Percentiles rank a stretch among this genome's conserved stretches.
Evolutionary conservation across 2,888 invertebrate species (phyloP).

Genomic region (Pseudococcus jackbeardsleyi): DNA sequence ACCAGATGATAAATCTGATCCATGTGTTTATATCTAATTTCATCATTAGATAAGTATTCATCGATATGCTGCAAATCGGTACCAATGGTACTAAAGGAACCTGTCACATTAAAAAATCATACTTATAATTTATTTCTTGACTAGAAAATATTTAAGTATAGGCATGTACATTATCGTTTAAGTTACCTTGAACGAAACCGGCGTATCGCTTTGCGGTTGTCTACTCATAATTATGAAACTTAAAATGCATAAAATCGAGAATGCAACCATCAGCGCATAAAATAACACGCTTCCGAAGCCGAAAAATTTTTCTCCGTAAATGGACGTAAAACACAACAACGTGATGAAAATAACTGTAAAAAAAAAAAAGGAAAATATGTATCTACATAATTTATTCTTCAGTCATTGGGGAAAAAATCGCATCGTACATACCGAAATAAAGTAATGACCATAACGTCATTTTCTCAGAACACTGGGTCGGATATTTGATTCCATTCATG

Average conservation of each 20-base stretch:
- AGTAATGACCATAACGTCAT: background rate
- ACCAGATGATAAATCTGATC: conserved; percentile 86
- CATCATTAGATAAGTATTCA: conserved; percentile 88
- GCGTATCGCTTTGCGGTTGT: conserved; percentile 34
- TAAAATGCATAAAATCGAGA: conserved; percentile 2
- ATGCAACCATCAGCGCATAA: background rate
- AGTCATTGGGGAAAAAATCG: background rate
- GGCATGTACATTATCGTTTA: background rate
- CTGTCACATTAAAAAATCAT: conserved; percentile 39
- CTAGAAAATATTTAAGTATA: background rate
- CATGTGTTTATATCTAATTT: conserved; percentile 84
- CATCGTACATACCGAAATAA: background rate
- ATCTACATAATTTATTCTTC: background rate
- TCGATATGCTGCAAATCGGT: conserved; percentile 84
- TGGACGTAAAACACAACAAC: conserved; percentile 33
- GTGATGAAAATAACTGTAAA: conserved; percentile 1
- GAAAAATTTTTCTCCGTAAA: background rate
- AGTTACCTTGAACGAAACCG: conserved; percentile 47
- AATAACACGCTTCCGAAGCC: background rate
- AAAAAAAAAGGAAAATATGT: background rate
- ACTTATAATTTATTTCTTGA: background rate
- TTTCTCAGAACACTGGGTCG: conserved; percentile 70
- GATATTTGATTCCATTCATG: conserved; percentile 78
- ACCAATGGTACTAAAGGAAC: conserved; percentile 87
- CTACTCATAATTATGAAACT: conserved; percentile 48